Base-by-base conservation (phyloP, 2,888 invertebrate species). In the Gastrophysa polygoni region DNA sequence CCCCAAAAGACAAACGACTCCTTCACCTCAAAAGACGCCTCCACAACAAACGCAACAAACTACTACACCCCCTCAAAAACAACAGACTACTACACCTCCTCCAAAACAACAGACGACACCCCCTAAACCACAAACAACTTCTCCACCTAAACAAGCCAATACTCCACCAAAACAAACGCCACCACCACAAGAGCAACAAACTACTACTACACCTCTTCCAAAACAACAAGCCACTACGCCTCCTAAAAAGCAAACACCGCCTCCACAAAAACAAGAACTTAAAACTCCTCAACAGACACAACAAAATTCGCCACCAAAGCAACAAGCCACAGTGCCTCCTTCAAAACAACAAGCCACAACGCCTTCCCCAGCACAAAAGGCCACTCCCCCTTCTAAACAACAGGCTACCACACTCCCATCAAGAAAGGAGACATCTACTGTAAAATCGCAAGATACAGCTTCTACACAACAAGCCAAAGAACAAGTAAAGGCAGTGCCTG, bases 261-360 rank as follows among this genome's bases (percentile, higher is more conserved):
- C 68, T 6, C 70, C 68, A n/a, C n/a, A n/a, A n/a, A n/a, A n/a
- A n/a, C n/a, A n/a, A n/a, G n/a, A n/a, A n/a, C n/a, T n/a, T n/a
- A n/a, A n/a, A n/a, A n/a, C n/a, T 29, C 69, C 75, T 46, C 63
- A 68, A 14, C 72, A 72, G 63, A n/a, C n/a, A n/a, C n/a, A n/a
- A n/a, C 72, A 73, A 18, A 66, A 60, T 29, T 28, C 66, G 2
- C 63, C 64, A 8, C 51, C 68, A 29, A 59, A 47, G 20, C 47
- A 48, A 38, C 38, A 57, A 47, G 57, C 61, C 10, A 5, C 55
- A n/a, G n/a, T n/a, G 10, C 48, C 64, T 10, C 50, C 59, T 7
- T 57, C 61, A 1, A 63, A 59, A 58, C 57, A 61, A 16, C 57
- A 52, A n/a, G n/a, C n/a, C n/a, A n/a, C n/a, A 55, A 49, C 48